Evolutionary conservation across 2,113 vertebrate species (phyloP).

Genomic region (Mandrillus leucophaeus): DNA sequence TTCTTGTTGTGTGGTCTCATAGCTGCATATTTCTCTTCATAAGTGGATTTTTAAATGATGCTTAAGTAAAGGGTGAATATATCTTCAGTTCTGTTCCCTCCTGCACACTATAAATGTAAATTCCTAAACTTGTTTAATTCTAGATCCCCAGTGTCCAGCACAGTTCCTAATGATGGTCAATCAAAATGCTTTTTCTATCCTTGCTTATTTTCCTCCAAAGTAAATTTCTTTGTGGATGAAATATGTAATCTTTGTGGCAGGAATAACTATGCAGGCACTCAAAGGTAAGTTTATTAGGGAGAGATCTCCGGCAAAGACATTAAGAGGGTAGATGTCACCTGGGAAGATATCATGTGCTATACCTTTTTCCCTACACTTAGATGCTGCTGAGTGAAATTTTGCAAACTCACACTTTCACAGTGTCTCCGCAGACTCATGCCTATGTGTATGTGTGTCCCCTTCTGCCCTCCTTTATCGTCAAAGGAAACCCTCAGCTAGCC

Average conservation of each 20-base stretch:
- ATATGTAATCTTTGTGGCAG: not conserved
- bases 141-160: not conserved
- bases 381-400: not conserved
- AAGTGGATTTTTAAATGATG: not conserved
- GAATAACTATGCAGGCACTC: not conserved
- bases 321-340: not conserved
- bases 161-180: not conserved
- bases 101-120: not conserved
- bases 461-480: not conserved
- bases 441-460: rapidly evolving
- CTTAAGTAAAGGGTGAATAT: not conserved
- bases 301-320: not conserved
- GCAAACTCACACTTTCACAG: not conserved
- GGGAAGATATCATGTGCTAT: not conserved
- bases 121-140: not conserved
- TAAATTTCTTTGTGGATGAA: not conserved
- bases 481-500: not conserved
- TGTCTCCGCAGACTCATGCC: not conserved
- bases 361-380: not conserved
- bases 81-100: not conserved
- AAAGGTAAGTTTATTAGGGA: not conserved
- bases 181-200: not conserved
- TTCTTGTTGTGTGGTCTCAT: not conserved
- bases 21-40: not conserved
- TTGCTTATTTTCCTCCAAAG: not conserved